phyloP scores from a whole-genome alignment of 1,140 invertebrate genomes.

The Stegodyphus dumicola region DNA sequence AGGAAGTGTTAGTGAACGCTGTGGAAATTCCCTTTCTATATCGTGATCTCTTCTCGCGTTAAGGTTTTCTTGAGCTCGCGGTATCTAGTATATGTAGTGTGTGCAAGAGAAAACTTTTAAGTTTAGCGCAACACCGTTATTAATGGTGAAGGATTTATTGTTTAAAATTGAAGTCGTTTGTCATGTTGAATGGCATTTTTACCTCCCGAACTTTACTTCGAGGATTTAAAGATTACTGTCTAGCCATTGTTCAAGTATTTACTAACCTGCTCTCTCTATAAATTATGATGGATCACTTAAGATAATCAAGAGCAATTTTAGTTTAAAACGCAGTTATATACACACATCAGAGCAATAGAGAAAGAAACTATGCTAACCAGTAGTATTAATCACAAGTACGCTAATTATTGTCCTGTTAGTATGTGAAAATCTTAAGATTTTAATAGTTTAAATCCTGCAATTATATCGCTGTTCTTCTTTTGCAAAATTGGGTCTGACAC shows the following conservation, averaged over 20 bases:
- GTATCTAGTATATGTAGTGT: background rate
- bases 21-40: constrained; percentile 30
- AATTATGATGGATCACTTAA: too few relatives aligned
- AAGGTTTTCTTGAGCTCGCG: background rate
- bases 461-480: too few relatives aligned
- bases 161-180: constrained; percentile 56
- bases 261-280: background rate
- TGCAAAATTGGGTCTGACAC: too few relatives aligned
- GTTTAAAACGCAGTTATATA: too few relatives aligned
- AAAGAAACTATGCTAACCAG: too few relatives aligned
- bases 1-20: constrained; percentile 30
- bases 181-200: constrained; percentile 31
- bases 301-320: too few relatives aligned
- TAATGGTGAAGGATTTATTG: constrained; percentile 56
- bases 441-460: too few relatives aligned
- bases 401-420: too few relatives aligned
- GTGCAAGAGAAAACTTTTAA: background rate
- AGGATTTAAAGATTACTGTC: constrained; percentile 37
- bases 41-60: constrained; percentile 23
- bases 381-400: too few relatives aligned
- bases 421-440: too few relatives aligned
- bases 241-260: background rate
- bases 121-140: constrained; percentile 28
- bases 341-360: too few relatives aligned
- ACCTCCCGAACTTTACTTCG: background rate